Conservation (phyloP, 2,888 invertebrate genomes). For the Lycophotia porphyrea region DNA sequence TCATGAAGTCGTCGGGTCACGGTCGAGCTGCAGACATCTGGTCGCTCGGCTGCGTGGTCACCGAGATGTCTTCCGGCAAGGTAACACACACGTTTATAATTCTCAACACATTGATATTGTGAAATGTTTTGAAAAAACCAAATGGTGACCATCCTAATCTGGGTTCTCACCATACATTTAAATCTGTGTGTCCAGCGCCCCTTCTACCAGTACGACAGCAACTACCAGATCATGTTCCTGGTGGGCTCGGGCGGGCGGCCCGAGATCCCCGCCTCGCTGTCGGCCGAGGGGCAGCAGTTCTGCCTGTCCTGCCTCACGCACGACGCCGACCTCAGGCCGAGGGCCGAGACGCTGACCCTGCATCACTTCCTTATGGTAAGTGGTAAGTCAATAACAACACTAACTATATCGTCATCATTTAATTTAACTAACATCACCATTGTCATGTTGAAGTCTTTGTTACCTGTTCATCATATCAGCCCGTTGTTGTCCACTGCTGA, state of each 20-base stretch:
- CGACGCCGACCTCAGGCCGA: constrained; percentile 93
- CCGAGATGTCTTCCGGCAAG: constrained; percentile 98
- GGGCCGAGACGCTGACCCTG: constrained; percentile 92
- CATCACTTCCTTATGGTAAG: constrained; percentile 93
- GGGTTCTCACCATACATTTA: background rate
- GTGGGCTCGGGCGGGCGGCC: constrained; percentile 98
- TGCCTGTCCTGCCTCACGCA: constrained; percentile 94
- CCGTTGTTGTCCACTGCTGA: too few relatives aligned
- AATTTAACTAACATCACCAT: background rate
- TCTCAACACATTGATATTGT: too few relatives aligned
- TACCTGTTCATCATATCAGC: too few relatives aligned
- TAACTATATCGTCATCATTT: background rate
- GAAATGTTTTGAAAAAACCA: too few relatives aligned
- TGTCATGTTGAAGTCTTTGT: background rate
- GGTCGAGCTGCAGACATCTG: constrained; percentile 98
- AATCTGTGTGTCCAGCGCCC: constrained; percentile 92
- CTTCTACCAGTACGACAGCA: constrained; percentile 97
- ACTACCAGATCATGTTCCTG: constrained; percentile 98
- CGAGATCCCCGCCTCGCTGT: constrained; percentile 93
- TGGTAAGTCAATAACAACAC: background rate
- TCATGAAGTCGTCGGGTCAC: constrained; percentile 96
- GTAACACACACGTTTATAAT: constrained; percentile 70
- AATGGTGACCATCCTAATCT: too few relatives aligned
- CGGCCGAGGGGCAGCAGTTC: constrained; percentile 95
- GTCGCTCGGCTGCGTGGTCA: constrained; percentile 98